Conservation (phyloP, 2,888 invertebrate species). For the Cosmopolites sordidus region DNA sequence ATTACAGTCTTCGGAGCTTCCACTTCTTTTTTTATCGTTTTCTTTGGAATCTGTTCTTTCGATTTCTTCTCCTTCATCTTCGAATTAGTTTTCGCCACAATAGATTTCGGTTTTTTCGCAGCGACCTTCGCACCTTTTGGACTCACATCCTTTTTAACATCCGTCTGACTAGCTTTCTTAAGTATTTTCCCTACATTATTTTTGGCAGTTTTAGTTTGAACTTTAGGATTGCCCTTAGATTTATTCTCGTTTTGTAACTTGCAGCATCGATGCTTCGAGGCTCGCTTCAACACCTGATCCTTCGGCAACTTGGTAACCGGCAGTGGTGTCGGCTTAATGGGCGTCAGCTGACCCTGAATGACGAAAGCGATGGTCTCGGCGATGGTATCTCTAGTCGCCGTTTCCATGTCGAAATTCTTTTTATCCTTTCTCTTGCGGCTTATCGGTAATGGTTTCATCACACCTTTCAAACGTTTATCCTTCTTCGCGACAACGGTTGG, state of each 20-base stretch:
- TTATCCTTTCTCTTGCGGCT: constrained; percentile 4
- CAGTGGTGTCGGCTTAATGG: constrained; percentile 36
- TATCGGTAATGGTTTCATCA: constrained; percentile 5
- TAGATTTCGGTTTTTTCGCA: background rate
- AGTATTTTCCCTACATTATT: constrained; percentile 7
- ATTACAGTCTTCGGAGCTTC: background rate
- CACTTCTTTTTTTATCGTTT: background rate
- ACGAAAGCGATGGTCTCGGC: constrained; percentile 47
- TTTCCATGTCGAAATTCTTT: constrained; percentile 26
- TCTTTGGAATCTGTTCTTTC: background rate
- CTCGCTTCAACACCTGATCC: constrained; percentile 20
- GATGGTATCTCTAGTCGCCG: constrained; percentile 39
- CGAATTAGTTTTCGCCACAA: background rate
- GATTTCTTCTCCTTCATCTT: background rate
- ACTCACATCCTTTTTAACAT: background rate
- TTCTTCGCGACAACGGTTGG: constrained; percentile 3
- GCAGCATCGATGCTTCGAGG: constrained; percentile 4
- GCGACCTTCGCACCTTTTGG: background rate
- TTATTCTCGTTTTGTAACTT: constrained; percentile 5
- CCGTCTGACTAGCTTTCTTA: constrained; percentile 1
- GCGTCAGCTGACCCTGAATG: constrained; percentile 45
- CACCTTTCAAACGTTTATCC: constrained; percentile 4
- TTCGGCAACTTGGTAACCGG: constrained; percentile 28
- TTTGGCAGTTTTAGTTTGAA: constrained; percentile 36
- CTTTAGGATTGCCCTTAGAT: constrained; percentile 22